Percentiles rank a stretch among this genome's conserved stretches.
These are phyloP conservation scores for Laodelphax striatellus DNA, from an alignment of 1,140 invertebrate species.

Conservation along the genomic window DNA sequence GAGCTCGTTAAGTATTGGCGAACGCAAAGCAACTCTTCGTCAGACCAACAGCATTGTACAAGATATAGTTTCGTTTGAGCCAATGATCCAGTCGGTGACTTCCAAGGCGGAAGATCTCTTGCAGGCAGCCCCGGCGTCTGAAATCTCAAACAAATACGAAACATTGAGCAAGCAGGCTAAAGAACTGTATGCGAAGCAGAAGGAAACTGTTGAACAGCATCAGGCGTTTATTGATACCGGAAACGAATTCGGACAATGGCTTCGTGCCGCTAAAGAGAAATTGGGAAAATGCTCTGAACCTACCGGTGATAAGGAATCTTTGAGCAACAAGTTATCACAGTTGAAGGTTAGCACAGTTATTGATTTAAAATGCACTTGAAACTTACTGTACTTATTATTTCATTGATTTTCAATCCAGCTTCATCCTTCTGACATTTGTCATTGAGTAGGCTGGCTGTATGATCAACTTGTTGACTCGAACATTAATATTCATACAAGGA, in stretches of 20 bases:
- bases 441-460: no score
- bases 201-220: slow-evolving; percentile 75
- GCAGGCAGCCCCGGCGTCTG: slow-evolving; percentile 72
- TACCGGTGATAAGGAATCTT: slow-evolving; percentile 82
- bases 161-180: slow-evolving; percentile 80
- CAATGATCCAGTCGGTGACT: slow-evolving; percentile 87
- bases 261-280: slow-evolving; percentile 75
- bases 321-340: slow-evolving; percentile 73
- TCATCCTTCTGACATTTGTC: no score
- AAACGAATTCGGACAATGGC: slow-evolving; percentile 85
- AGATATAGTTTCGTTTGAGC: slow-evolving; percentile 88
- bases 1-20: slow-evolving; percentile 64
- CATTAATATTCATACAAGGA: no score
- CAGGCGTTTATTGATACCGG: slow-evolving; percentile 83
- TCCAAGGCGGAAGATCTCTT: slow-evolving; percentile 81
- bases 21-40: slow-evolving; percentile 76
- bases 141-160: slow-evolving; percentile 83
- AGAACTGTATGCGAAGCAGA: slow-evolving; percentile 70
- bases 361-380: no score
- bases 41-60: slow-evolving; percentile 88
- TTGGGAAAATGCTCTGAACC: slow-evolving; percentile 89
- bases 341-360: slow-evolving; percentile 49
- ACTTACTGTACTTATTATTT: no score
- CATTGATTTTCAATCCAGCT: no score
- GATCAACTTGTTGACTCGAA: no score